Evolutionary conservation across 2,797 vertebrate species (phyloP).

Genomic region (Cuniculus paca): DNA sequence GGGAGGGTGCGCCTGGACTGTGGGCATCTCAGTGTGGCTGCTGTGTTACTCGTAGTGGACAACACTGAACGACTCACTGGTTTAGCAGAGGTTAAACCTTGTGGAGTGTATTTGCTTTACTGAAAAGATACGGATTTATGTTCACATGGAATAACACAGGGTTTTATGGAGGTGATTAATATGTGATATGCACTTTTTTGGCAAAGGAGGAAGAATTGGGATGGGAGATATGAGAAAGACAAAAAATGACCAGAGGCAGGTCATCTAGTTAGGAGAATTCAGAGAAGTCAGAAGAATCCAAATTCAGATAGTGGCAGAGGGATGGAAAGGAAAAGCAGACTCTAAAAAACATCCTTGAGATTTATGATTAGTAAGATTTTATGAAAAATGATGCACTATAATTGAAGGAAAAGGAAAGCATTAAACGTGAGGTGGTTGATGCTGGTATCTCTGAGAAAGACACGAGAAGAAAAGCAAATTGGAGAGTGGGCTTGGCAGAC

Average conservation of each 20-base stretch:
- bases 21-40: rapidly evolving
- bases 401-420: background rate
- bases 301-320: background rate
- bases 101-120: background rate
- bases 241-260: background rate
- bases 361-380: background rate
- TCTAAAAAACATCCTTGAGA: background rate
- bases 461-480: background rate
- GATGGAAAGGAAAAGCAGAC: background rate
- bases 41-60: too few relatives aligned
- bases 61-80: background rate
- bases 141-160: background rate
- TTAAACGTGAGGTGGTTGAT: too few relatives aligned
- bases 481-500: rapidly evolving
- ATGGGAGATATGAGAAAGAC: background rate
- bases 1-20: rapidly evolving
- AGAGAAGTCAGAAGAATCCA: background rate
- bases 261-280: background rate
- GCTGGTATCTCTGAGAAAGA: background rate
- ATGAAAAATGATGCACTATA: background rate
- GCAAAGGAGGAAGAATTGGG: background rate
- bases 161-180: background rate
- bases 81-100: background rate
- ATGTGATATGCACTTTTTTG: background rate
- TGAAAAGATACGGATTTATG: background rate